Base-by-base conservation (phyloP, 2,113 vertebrate genomes). In the Psittacus erithacus region DNA sequence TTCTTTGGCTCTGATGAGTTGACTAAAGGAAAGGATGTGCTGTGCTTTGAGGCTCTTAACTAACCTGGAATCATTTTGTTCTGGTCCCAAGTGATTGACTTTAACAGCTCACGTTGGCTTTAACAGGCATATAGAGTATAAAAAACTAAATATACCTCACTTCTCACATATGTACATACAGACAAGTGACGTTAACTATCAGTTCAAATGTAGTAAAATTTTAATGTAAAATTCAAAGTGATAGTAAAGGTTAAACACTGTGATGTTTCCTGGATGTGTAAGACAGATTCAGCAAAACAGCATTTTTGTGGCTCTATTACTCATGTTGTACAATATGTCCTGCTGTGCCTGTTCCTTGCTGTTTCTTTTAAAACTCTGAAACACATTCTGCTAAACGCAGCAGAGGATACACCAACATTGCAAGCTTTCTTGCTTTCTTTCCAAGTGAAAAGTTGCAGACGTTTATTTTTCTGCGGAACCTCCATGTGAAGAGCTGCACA, bases 341-440 rank as follows among this genome's bases (percentile, higher is more conserved):
- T 96, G 95, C 92, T 96, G 90, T 95, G 93, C 53, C 38, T 94
- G 76, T 67, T 92, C 90, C 84, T 93, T 88, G 84, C 91, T 90
- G 73, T 93, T 96, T 94, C 86, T 96, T 96, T 97, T 90, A 96
- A 92, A 97, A 78, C 73, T 73, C 86, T 80, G 82, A 96, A 96
- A 91, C 76, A 79, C 60, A 82, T 91, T 95, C 88, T 75, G 92
- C 86, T 95, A 81, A 86, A 64, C 39, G 5, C 77, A 92, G 86
- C 76, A 78, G 64, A 96, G 78, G 69, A 92, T 73, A 95, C 65
- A 94, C 29, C 31, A 73, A 49, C 74, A 70, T 25, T 47, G 44
- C 49, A 87, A 87, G 70, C 44, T 73, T 91, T 65, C 62, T 92
- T 86, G 52, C 55, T 86, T 78, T 78, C 73, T 87, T 80, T 70